These are phyloP conservation scores for Limnodromus scolopaceus DNA, from an alignment of 2,797 vertebrate genomes.

Conservation along the genomic window DNA sequence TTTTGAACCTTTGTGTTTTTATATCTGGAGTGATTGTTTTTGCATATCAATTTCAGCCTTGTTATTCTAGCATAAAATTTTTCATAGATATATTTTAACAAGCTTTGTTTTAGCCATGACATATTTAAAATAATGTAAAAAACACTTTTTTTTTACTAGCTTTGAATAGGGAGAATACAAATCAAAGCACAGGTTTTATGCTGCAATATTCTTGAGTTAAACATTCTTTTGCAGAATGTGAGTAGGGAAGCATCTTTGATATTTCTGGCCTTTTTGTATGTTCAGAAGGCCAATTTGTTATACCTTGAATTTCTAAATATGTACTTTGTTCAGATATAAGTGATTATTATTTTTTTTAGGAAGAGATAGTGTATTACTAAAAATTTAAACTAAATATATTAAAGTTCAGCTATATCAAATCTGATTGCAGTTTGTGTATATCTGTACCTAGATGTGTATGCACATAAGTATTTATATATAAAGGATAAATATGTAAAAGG, in stretches of 20 bases:
- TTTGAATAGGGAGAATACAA: not conserved
- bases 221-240: not conserved
- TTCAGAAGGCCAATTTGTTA: not conserved
- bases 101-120: not conserved
- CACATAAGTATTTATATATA: not conserved
- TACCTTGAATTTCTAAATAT: not conserved
- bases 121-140: not conserved
- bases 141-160: not conserved
- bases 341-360: not conserved
- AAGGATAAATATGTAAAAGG: not conserved
- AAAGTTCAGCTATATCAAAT: not conserved
- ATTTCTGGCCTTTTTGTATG: not conserved
- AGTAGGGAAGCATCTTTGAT: not conserved
- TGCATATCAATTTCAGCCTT: not conserved
- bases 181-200: not conserved
- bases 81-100: not conserved
- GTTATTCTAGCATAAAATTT: not conserved
- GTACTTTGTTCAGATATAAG: not conserved
- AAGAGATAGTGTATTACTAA: not conserved
- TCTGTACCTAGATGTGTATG: not conserved
- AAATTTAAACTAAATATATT: not conserved
- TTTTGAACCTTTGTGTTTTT: not conserved
- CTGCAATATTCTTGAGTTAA: not conserved
- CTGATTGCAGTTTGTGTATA: fast-evolving
- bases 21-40: not conserved